Base-by-base conservation (phyloP, 30 jellyfish, hydroid and myxozoan genomes). In the Hydractinia symbiolongicarpus region DNA sequence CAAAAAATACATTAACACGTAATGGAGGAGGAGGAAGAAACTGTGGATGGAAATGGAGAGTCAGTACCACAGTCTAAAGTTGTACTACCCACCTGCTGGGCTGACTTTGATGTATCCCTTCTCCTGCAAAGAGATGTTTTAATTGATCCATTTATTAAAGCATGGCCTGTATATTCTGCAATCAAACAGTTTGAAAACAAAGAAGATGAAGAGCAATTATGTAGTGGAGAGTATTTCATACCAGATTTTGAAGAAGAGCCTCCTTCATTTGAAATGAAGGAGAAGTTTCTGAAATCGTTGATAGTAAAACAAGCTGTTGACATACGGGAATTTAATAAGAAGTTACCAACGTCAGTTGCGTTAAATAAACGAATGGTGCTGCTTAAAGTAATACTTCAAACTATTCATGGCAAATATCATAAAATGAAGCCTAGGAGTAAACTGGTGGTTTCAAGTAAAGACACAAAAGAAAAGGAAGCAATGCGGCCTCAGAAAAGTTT, bases 231-330 rank as follows among this genome's bases (percentile, higher is more conserved):
- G 74, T 64, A n/a, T 51, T 51, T 50, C 4, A 89, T 89, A 5
- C 90, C 70, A 20, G 90, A 89, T 21, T 89, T 83, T 44, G 96
- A 89, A 79, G 94, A 79, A 60, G 72, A 53, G 5, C 61, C 86
- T 5, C 96, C 94, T 4, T n/a, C 94, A 13, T 16, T 6, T 4
- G 90, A 83, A 70, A 55, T 49, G 20, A 85, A 81, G 13, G 79
- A 70, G 30, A 51, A 72, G 20, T 73, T 69, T 61, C 85, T 89
- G 7, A 79, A 11, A 52, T 81, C 61, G 51, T 54, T 83, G 6
- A 81, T 83, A 10, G 75, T 49, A 30, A 73, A 61, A 9, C 85
- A 89, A 54, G 68, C 79, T 53, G 53, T 73, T 8, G 81, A 67
- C 5, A 6, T 83, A 5, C 78, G 19, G 10, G 90, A 83, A 9